phyloP scores from a whole-genome alignment of 2,888 invertebrate species.

The Andrena minutula region DNA sequence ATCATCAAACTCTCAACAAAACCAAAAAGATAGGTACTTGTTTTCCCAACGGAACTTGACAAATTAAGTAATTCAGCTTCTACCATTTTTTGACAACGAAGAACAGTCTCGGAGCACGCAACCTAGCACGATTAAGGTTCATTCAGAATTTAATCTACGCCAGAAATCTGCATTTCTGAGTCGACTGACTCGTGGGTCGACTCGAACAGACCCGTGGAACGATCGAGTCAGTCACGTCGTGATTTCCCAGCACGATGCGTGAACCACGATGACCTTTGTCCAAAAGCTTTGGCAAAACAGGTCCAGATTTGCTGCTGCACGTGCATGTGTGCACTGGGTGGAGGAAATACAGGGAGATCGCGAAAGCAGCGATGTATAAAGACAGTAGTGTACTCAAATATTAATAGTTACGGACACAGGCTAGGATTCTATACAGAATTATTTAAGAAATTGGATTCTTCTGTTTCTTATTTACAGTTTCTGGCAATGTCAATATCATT shows the following conservation, averaged over 20 bases:
- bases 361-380: too few relatives aligned
- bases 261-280: constrained; percentile 62
- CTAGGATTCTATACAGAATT: too few relatives aligned
- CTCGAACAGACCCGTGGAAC: constrained; percentile 48
- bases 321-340: neutral
- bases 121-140: constrained; percentile 44
- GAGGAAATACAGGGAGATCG: neutral
- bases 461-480: too few relatives aligned
- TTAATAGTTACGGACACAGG: too few relatives aligned
- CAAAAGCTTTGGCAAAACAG: constrained; percentile 49
- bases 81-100: constrained; percentile 17
- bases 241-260: constrained; percentile 71
- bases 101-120: constrained; percentile 32
- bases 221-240: constrained; percentile 74
- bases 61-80: constrained; percentile 36
- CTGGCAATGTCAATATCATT: too few relatives aligned
- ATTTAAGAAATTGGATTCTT: too few relatives aligned
- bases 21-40: neutral
- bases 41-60: neutral
- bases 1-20: too few relatives aligned
- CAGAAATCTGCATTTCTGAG: constrained; percentile 46
- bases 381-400: too few relatives aligned
- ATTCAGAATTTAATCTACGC: constrained; percentile 59
- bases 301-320: constrained; percentile 15
- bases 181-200: constrained; percentile 37